These are phyloP conservation scores for Ypsolopha scabrella DNA, from an alignment of 2,888 invertebrate genomes.

Conservation along the genomic window DNA sequence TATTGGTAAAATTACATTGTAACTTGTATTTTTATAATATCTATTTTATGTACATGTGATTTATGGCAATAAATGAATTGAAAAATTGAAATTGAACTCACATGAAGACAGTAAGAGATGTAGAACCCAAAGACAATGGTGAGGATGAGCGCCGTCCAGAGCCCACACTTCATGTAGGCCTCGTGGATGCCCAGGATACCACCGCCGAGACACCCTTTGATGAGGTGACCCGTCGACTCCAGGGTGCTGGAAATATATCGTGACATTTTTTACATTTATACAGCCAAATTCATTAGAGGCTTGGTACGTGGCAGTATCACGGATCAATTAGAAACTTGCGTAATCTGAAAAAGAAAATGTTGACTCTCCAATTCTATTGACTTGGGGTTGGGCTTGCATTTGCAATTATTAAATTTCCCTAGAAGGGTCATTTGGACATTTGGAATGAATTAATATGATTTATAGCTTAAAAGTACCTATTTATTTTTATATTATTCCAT, in stretches of 20 bases:
- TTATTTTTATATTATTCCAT: too few relatives aligned
- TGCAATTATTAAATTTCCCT: too few relatives aligned
- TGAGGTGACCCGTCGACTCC: conserved; percentile 48
- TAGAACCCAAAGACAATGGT: conserved; percentile 50
- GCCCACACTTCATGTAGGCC: conserved; percentile 51
- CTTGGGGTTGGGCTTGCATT: neutral
- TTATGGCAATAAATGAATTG: too few relatives aligned
- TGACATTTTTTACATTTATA: too few relatives aligned
- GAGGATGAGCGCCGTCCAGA: conserved; percentile 43
- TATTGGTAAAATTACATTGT: too few relatives aligned
- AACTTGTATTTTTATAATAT: too few relatives aligned
- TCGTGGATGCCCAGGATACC: conserved; percentile 59
- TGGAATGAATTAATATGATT: too few relatives aligned
- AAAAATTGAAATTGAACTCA: too few relatives aligned
- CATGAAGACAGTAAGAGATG: conserved; percentile 53
- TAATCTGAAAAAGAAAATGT: neutral
- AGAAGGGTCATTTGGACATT: too few relatives aligned
- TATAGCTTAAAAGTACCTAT: too few relatives aligned
- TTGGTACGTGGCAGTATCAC: neutral
- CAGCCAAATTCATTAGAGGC: conserved; percentile 5
- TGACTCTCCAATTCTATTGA: neutral
- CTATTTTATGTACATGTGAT: too few relatives aligned
- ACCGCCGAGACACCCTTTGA: conserved; percentile 56
- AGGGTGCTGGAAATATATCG: conserved; percentile 34
- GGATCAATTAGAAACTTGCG: neutral